phyloP scores from a whole-genome alignment of 2,113 vertebrate genomes.

The Cygnus buccinator region DNA sequence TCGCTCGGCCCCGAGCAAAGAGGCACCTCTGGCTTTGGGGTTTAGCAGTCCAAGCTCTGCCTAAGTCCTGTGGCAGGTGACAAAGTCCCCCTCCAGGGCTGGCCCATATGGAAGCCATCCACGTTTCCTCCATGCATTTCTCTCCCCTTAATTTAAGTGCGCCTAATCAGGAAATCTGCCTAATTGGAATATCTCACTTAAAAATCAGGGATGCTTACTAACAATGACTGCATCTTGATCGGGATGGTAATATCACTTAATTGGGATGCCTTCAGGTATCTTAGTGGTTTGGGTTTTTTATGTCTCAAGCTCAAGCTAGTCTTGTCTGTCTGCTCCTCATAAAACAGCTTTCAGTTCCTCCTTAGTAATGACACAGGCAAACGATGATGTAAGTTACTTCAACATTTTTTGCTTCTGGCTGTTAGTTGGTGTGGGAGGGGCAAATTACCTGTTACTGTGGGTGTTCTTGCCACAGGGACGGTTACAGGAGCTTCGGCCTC shows the following conservation, averaged over 20 bases:
- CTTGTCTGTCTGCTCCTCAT: conserved; percentile 69
- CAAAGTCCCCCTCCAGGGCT: not conserved
- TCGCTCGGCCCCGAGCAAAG: not conserved
- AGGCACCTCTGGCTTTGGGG: not conserved
- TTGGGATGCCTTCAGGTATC: conserved; percentile 69
- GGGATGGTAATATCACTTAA: conserved; percentile 73
- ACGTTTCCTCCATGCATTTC: not conserved
- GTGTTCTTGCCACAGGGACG: conserved; percentile 61
- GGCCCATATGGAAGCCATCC: not conserved
- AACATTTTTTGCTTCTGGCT: conserved; percentile 71
- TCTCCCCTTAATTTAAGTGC: conserved; percentile 33
- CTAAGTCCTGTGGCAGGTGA: not conserved
- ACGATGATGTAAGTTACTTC: conserved; percentile 63
- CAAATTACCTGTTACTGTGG: conserved; percentile 67
- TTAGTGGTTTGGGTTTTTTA: conserved; percentile 66
- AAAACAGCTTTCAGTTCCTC: conserved; percentile 69
- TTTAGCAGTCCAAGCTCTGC: rapidly evolving
- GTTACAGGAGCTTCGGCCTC: conserved; percentile 19
- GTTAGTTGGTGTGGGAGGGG: conserved; percentile 63
- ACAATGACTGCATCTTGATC: conserved; percentile 73
- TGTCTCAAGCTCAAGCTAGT: conserved; percentile 69
- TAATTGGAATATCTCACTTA: conserved; percentile 65
- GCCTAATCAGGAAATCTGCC: conserved; percentile 62
- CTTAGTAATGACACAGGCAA: conserved; percentile 69
- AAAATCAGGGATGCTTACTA: conserved; percentile 64